A percentile compares a stretch with the other conserved stretches of the same genome.
These are phyloP conservation scores for Allolobophora icterica DNA, from an alignment of 2,888 invertebrate species.

Conservation along the genomic window DNA sequence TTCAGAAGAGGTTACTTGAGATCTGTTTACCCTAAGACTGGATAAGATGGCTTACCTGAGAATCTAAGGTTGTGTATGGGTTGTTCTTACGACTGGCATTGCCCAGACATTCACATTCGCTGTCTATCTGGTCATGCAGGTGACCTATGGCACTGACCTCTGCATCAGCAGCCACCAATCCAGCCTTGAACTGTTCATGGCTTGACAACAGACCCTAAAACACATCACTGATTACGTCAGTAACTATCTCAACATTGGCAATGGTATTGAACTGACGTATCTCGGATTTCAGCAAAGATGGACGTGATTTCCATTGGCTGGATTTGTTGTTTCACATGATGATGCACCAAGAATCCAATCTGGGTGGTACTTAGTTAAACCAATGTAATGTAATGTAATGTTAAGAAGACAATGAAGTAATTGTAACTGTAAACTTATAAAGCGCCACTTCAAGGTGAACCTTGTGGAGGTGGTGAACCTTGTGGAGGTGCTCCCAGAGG, in stretches of 20 bases:
- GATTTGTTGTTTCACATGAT: background rate
- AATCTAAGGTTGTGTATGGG: slow-evolving; percentile 95
- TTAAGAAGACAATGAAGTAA: background rate
- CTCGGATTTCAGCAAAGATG: background rate
- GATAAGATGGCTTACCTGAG: slow-evolving; percentile 72
- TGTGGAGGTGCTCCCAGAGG: too few relatives aligned
- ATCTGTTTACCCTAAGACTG: background rate
- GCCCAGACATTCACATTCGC: slow-evolving; percentile 71
- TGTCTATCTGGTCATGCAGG: background rate
- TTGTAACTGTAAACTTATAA: too few relatives aligned
- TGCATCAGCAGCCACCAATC: background rate
- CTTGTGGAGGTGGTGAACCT: too few relatives aligned
- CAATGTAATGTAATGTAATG: background rate
- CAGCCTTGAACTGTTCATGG: background rate
- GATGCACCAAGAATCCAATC: background rate
- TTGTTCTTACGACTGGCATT: slow-evolving; percentile 82
- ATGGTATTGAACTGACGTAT: background rate
- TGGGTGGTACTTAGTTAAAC: background rate
- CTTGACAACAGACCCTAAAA: slow-evolving; percentile 4
- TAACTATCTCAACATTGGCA: background rate
- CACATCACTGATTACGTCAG: background rate
- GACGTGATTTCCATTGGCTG: background rate
- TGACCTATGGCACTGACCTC: background rate
- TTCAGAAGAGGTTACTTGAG: too few relatives aligned
- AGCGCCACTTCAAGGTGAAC: too few relatives aligned